Conservation (phyloP, 2,888 invertebrate genomes). For the Periphyllus acericola region DNA sequence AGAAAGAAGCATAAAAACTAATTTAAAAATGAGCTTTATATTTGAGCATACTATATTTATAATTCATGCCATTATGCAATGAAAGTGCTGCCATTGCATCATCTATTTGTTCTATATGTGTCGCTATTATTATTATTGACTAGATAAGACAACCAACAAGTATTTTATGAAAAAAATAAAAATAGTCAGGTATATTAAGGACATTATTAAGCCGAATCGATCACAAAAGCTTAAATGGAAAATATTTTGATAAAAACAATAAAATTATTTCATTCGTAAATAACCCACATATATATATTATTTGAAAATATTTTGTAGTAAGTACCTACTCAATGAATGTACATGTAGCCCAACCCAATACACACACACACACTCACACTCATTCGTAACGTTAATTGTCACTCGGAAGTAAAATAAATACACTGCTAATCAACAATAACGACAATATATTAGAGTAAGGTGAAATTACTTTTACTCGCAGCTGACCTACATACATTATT, state of each 20-base stretch:
- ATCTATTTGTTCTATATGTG: conserved; percentile 33
- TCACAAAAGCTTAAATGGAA: background rate
- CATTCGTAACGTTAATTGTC: conserved; percentile 13
- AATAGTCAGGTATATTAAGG: too few relatives aligned
- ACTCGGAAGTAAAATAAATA: conserved; percentile 11
- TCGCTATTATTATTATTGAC: background rate
- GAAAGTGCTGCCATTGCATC: conserved; percentile 4
- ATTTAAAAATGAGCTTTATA: background rate
- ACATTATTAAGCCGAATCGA: background rate
- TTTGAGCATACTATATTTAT: background rate
- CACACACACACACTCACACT: background rate
- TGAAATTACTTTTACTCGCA: conserved; percentile 34
- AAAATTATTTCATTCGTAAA: background rate
- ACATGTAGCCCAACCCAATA: background rate
- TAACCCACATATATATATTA: background rate
- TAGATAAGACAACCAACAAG: too few relatives aligned
- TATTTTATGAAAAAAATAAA: too few relatives aligned
- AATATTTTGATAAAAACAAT: background rate
- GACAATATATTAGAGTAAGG: background rate
- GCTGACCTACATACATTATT: conserved; percentile 47
- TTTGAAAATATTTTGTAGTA: background rate
- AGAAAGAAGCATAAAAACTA: background rate
- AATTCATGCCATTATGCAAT: conserved; percentile 24
- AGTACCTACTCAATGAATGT: background rate
- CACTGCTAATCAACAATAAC: conserved; percentile 10